Evolutionary conservation across 2,113 vertebrate species (phyloP).

Genomic region (Chaenocephalus aceratus): DNA sequence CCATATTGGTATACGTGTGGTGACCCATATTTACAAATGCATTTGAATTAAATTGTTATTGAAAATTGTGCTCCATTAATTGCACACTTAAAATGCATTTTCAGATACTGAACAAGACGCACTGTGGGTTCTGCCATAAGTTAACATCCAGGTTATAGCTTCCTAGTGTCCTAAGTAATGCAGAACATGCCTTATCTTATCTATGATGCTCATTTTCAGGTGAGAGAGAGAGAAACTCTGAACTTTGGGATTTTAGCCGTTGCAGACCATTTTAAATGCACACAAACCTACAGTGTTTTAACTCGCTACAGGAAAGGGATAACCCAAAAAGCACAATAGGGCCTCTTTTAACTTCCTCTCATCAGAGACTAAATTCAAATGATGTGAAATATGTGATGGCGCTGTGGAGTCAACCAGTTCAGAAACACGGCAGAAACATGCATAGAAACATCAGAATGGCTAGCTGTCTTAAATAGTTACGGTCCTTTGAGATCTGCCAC

Average conservation of each 20-base stretch:
- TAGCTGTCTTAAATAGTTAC: constrained; percentile 20
- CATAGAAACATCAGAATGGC: constrained; percentile 10
- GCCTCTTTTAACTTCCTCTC: background rate
- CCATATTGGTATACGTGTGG: constrained; percentile 20
- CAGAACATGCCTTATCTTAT: background rate
- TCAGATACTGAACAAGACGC: background rate
- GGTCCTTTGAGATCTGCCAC: constrained; percentile 12
- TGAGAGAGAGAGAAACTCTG: no score
- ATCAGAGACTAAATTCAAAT: background rate
- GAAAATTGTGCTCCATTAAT: background rate
- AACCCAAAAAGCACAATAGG: no score
- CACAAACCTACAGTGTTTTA: no score
- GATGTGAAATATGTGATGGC: background rate
- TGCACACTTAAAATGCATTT: background rate
- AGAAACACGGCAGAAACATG: background rate
- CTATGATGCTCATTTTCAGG: no score
- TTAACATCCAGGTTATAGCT: constrained; percentile 14
- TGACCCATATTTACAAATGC: background rate
- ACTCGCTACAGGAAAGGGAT: no score
- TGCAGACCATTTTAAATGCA: no score
- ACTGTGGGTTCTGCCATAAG: background rate
- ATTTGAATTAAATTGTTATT: background rate
- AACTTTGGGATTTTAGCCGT: no score
- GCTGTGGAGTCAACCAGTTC: background rate
- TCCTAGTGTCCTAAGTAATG: background rate